Conservation (phyloP, 2,888 invertebrate genomes). For the Abscondita cerata region DNA sequence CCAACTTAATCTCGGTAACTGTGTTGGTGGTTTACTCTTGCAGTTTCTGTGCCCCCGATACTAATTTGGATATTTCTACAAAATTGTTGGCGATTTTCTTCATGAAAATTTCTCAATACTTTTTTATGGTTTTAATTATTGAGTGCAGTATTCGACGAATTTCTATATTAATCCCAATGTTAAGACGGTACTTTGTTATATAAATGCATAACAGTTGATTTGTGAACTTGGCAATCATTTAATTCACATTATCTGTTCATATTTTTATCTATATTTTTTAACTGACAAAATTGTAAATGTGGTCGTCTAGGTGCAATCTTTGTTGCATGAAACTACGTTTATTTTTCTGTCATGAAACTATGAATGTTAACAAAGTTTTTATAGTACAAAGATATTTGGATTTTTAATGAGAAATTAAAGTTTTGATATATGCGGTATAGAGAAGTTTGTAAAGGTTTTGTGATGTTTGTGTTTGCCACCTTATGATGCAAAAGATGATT, state of each 20-base stretch:
- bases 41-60: too few species aligned
- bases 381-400: neutral
- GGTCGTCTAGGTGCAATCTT: constrained; percentile 41
- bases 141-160: constrained; percentile 31
- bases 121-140: too few species aligned
- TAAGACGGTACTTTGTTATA: constrained; percentile 42
- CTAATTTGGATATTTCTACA: too few species aligned
- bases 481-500: constrained; percentile 58
- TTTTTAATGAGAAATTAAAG: neutral
- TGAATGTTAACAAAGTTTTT: constrained; percentile 35
- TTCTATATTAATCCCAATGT: constrained; percentile 36
- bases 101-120: too few species aligned
- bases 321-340: too few species aligned
- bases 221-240: constrained; percentile 29
- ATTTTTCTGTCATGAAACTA: too few species aligned
- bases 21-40: too few species aligned
- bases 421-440: constrained; percentile 9
- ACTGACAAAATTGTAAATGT: constrained; percentile 36
- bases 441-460: constrained; percentile 44
- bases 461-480: constrained; percentile 53
- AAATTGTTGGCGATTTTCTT: too few species aligned
- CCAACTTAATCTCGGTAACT: too few species aligned
- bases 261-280: constrained; percentile 28
- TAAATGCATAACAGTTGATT: constrained; percentile 19
- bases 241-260: constrained; percentile 27